phyloP scores from a whole-genome alignment of 2,888 invertebrate genomes.

The Meiosimyza platycephala region DNA sequence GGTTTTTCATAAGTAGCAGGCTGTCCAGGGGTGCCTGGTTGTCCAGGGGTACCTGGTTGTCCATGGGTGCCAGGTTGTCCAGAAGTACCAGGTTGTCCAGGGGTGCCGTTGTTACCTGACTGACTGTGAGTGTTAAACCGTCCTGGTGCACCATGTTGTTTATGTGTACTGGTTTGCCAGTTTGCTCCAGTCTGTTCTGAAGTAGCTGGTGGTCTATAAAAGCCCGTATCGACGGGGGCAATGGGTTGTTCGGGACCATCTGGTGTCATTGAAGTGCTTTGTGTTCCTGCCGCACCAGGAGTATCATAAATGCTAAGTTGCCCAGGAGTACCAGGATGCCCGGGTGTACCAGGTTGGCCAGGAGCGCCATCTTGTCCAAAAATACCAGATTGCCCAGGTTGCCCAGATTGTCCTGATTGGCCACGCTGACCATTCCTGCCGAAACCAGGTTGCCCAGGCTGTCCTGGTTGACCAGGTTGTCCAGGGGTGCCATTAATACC shows the following conservation, averaged over 20 bases:
- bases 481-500: background rate
- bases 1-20: conserved; percentile 17
- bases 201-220: no score
- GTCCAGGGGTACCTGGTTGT: no score
- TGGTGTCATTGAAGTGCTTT: background rate
- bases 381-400: background rate
- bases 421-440: conserved; percentile 29
- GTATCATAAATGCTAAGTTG: conserved; percentile 9
- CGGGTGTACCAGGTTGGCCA: background rate
- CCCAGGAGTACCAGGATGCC: conserved; percentile 16
- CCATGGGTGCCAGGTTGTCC: no score
- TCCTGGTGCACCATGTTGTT: no score
- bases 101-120: no score
- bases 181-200: no score
- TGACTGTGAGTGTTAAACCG: no score
- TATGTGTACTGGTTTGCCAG: no score
- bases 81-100: background rate
- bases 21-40: conserved; percentile 21
- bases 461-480: background rate
- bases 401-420: conserved; percentile 13
- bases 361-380: no score
- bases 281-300: background rate
- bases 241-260: no score
- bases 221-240: no score
- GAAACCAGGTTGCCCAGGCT: background rate